Evolutionary conservation across 1,140 invertebrate genomes (phyloP).

Genomic region (Drosophila insularis): DNA sequence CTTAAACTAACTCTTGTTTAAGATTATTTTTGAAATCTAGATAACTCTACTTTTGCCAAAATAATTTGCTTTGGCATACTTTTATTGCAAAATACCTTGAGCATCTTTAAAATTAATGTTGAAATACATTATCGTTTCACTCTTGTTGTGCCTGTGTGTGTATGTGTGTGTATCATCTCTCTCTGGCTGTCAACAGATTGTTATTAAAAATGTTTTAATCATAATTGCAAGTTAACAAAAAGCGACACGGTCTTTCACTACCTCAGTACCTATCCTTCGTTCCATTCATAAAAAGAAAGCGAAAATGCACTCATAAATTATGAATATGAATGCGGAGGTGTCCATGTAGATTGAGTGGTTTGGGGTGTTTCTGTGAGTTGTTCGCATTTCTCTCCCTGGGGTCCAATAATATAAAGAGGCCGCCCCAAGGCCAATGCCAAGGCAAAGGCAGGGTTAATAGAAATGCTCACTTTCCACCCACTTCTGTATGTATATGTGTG

Average conservation of each 20-base stretch:
- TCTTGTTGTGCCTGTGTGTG: background rate
- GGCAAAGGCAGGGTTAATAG: slow-evolving; percentile 62
- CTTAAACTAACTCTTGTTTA: too few relatives aligned
- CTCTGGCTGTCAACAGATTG: slow-evolving; percentile 11
- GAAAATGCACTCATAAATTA: slow-evolving; percentile 70
- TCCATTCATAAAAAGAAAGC: slow-evolving; percentile 34
- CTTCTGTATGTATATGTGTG: background rate
- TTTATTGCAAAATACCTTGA: too few relatives aligned
- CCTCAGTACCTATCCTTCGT: slow-evolving; percentile 9
- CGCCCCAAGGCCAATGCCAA: slow-evolving; percentile 20
- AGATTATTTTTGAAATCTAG: too few relatives aligned
- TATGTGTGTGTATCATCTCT: background rate
- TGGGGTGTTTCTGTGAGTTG: background rate
- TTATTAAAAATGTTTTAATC: slow-evolving; percentile 52
- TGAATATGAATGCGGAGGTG: slow-evolving; percentile 73
- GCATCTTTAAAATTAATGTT: background rate
- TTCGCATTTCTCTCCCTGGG: slow-evolving; percentile 45
- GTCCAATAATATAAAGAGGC: slow-evolving; percentile 66
- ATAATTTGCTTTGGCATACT: too few relatives aligned
- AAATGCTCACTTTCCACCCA: slow-evolving; percentile 30
- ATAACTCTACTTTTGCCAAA: too few relatives aligned
- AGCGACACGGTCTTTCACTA: slow-evolving; percentile 20
- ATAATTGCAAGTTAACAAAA: slow-evolving; percentile 43
- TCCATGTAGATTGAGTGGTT: slow-evolving; percentile 38
- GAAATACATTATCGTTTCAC: background rate